Conservation (phyloP, 2,888 invertebrate species). For the Pyrrhosoma nymphula region DNA sequence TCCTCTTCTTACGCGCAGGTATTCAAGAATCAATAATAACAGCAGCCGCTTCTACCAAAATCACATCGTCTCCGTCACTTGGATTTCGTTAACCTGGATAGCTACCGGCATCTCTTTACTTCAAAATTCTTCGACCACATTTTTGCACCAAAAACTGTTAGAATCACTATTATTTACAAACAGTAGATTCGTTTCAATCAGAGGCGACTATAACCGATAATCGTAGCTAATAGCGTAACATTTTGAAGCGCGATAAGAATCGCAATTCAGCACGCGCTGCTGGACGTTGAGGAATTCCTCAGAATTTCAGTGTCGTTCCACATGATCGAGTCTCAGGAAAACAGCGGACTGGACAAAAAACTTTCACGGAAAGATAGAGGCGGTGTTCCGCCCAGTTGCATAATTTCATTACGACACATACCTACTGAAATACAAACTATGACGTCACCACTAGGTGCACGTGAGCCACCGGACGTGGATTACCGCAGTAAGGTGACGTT, state of each 20-base stretch:
- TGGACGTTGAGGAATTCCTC: background rate
- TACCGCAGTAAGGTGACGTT: background rate
- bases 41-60: too few species aligned
- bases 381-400: background rate
- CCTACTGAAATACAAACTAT: background rate
- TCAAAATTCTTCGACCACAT: too few species aligned
- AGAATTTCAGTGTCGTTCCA: constrained; percentile 22
- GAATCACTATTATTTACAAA: too few species aligned
- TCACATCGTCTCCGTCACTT: too few species aligned
- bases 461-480: background rate
- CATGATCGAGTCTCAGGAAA: background rate
- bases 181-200: too few species aligned
- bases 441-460: background rate
- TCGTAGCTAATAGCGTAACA: too few species aligned
- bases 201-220: too few species aligned
- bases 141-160: too few species aligned
- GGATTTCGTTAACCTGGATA: too few species aligned
- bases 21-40: too few species aligned
- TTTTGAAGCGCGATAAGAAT: background rate
- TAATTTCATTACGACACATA: background rate
- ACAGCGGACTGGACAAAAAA: background rate
- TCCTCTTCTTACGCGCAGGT: too few species aligned
- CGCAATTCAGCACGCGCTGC: background rate
- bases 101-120: too few species aligned
- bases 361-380: background rate